These are phyloP conservation scores for Acleris sparsana DNA, from an alignment of 2,888 invertebrate species.

Conservation along the genomic window DNA sequence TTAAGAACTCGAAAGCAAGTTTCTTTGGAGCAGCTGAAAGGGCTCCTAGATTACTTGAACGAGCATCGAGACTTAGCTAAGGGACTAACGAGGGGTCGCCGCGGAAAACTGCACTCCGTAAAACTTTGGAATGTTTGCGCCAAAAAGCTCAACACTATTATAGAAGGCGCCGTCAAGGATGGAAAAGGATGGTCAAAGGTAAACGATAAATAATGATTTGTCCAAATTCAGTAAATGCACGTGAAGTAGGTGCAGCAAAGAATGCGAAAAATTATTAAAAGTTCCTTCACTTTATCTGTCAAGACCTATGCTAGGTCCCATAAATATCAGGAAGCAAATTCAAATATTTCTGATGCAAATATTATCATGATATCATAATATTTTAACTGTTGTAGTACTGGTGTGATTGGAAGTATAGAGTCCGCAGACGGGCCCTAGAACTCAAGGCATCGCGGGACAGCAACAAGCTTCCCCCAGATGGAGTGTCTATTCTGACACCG, in stretches of 20 bases:
- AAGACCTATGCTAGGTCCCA: no score
- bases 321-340: no score
- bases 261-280: no score
- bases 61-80: conserved; percentile 60
- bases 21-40: conserved; percentile 54
- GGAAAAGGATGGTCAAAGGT: conserved; percentile 73
- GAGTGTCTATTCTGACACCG: conserved; percentile 49
- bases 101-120: conserved; percentile 57
- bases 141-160: conserved; percentile 54
- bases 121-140: conserved; percentile 64
- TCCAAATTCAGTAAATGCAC: no score
- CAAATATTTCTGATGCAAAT: no score
- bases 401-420: conserved; percentile 71
- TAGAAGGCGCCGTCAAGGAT: conserved; percentile 58
- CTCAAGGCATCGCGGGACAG: conserved; percentile 53
- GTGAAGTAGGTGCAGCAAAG: no score
- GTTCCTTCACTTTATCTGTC: no score
- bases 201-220: background rate
- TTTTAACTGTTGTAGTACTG: conserved; percentile 55
- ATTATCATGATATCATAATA: background rate
- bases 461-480: conserved; percentile 51
- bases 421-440: conserved; percentile 59
- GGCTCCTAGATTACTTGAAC: conserved; percentile 58
- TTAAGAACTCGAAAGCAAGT: conserved; percentile 53
- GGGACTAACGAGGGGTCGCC: conserved; percentile 54